Evolutionary conservation across 30 jellyfish, hydroid and myxozoan genomes (phyloP), one percentile per base, ranked within the genome.

Genomic region (Catostylus mosaicus): DNA sequence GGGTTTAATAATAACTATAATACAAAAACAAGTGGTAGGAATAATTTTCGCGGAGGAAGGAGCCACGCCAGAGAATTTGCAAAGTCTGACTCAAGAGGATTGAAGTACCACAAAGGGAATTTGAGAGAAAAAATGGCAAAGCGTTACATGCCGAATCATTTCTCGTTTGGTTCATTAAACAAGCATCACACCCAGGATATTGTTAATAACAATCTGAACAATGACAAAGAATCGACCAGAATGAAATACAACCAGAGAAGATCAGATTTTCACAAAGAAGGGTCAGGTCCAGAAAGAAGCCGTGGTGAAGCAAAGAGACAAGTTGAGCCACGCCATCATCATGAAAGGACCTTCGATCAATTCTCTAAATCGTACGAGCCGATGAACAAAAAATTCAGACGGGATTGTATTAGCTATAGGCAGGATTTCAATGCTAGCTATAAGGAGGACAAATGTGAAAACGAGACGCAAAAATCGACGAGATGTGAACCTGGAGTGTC

Each of bases 61-160:
- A 3, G 27, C 57, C 5, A 3, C 9, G 57, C 59, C 24, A 36
- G 11, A 33, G 78, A 33, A 11, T n/a, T n/a, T n/a, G 37, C 40
- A 59, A 23, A 23, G 38, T 19, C 1, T 7, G 37, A 20, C 11
- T 8, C 38, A 22, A 22, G 36, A 27, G 71, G 71, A 23, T 7
- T 37, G 27, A 37, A 47, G 24, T 54, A 45, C 4, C 68, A 57
- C 20, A 77, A 60, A 60, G 68, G 59, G 27, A 57, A 35, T 22
- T 61, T 77, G 10, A 35, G 88, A 29, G 88, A 77, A 30, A 61
- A 29, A 40, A 40, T 77, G 68, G 78, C 88, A 24, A 77, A 77
- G 69, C 88, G 67, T 22, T 77, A 77, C 26, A 34, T 54, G 30
- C 78, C 88, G 0, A 77, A 38, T 24, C 47, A 72, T 18, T 72